Evolutionary conservation across 1,140 invertebrate species (phyloP), one percentile per base, ranked within the genome.

Genomic region (Formica selysi): DNA sequence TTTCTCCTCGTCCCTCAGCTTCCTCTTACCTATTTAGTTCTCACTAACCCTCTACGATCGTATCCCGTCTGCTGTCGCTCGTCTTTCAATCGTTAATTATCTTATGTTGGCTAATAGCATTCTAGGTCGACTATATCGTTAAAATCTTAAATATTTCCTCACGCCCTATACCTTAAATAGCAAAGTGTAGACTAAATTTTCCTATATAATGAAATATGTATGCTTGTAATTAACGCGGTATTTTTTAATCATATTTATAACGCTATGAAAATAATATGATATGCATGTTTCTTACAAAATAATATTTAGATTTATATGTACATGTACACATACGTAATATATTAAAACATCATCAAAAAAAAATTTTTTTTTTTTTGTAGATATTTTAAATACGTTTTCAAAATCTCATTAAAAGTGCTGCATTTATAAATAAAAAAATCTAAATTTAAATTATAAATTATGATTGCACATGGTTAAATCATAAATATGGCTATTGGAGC

Each of bases 41-140:
- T 74, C 38, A 13, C 79, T 83, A 73, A 73, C 38, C 54, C 26
- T 83, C 68, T 29, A 48, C 67, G 36, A 38, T 19, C 51, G 29
- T 62, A 48, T 44, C 54, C 26, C 68, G 38, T 83, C 57, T 83
- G 26, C 48, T 51, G 54, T 74, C 36, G 16, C 32, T 64, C 76
- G 32, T 65, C 51, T 71, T 51, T 74, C 79, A 83, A 74, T 83
- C 79, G 68, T 73, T 83, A 83, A 83, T 83, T 83, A 74, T 74
- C 38, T 73, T 62, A 83, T 2, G 32, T 3, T 32, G 3, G 54
- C 54, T 81, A 61, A 73, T 81, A 61, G 79, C 68, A 74, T 83
- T 62, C 68, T 83, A 61, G 67, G 13, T 67, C 54, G 57, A 19
- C 57, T 83, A 73, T 81, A 81, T 81, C 54, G 19, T 74, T 36